Evolutionary conservation across 2,113 vertebrate species (phyloP).

Genomic region (Macquaria australasica): DNA sequence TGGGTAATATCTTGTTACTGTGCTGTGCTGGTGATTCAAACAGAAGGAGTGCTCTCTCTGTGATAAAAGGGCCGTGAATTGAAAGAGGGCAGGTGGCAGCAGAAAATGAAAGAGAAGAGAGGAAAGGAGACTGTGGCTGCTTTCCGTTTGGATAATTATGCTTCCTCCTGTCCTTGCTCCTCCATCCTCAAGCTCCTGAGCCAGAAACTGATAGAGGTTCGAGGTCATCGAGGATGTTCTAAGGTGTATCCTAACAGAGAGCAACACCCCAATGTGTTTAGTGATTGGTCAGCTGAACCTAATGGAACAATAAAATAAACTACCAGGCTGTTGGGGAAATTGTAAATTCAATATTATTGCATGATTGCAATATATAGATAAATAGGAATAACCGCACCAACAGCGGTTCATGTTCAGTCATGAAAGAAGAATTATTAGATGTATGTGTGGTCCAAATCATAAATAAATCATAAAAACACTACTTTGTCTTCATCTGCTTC

Average conservation of each 20-base stretch:
- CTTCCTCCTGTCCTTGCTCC: slow-evolving; percentile 25
- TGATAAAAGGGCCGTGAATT: slow-evolving; percentile 15
- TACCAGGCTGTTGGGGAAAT: not conserved
- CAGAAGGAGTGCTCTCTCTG: slow-evolving; percentile 4
- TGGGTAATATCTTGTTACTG: slow-evolving; percentile 42
- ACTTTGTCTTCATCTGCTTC: no score
- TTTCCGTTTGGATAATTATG: slow-evolving; percentile 11
- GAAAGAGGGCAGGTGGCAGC: slow-evolving; percentile 26
- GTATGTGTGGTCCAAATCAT: not conserved
- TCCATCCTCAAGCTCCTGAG: slow-evolving; percentile 14
- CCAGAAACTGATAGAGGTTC: slow-evolving; percentile 6
- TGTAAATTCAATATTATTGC: not conserved
- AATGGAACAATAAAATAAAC: not conserved
- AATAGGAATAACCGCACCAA: no score
- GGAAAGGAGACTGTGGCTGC: slow-evolving; percentile 19
- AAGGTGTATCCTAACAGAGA: slow-evolving; percentile 34
- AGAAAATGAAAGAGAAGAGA: slow-evolving; percentile 34
- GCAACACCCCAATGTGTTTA: not conserved
- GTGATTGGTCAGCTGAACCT: not conserved
- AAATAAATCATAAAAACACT: not conserved
- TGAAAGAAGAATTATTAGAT: not conserved
- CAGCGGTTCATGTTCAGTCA: no score
- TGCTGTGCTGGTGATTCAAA: slow-evolving; percentile 14
- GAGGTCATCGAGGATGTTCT: slow-evolving; percentile 9
- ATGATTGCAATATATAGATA: no score